Conservation (phyloP, 2,888 invertebrate genomes). For the Parnassius orleans region DNA sequence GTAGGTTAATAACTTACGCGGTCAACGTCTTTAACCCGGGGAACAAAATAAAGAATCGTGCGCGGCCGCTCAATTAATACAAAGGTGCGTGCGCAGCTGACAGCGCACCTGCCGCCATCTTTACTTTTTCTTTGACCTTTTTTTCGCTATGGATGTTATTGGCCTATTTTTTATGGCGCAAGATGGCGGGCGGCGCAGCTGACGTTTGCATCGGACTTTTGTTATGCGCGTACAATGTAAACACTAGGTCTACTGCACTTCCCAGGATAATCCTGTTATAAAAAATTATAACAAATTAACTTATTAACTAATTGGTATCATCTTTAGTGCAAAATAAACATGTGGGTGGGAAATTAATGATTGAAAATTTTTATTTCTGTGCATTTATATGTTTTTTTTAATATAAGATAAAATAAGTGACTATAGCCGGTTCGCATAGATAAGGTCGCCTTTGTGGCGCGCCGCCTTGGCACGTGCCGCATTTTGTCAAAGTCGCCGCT, state of each 20-base stretch:
- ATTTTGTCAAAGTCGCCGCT: too few relatives aligned
- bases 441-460: too few relatives aligned
- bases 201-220: constrained; percentile 53
- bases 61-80: constrained; percentile 67
- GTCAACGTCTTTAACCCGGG: constrained; percentile 42
- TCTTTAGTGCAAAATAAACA: too few relatives aligned
- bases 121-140: constrained; percentile 74
- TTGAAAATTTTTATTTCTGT: too few relatives aligned
- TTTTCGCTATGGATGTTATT: constrained; percentile 74
- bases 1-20: constrained; percentile 13
- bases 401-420: too few relatives aligned
- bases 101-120: constrained; percentile 75
- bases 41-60: constrained; percentile 56
- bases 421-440: too few relatives aligned
- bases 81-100: constrained; percentile 78
- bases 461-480: too few relatives aligned
- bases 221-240: constrained; percentile 37
- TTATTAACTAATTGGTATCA: too few relatives aligned
- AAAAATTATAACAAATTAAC: too few relatives aligned
- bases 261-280: constrained; percentile 27
- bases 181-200: constrained; percentile 68
- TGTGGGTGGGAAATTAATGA: too few relatives aligned
- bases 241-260: constrained; percentile 44
- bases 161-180: constrained; percentile 80
- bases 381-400: too few relatives aligned